Evolutionary conservation across 1,140 invertebrate species (phyloP).

Genomic region (Papilio machaon): DNA sequence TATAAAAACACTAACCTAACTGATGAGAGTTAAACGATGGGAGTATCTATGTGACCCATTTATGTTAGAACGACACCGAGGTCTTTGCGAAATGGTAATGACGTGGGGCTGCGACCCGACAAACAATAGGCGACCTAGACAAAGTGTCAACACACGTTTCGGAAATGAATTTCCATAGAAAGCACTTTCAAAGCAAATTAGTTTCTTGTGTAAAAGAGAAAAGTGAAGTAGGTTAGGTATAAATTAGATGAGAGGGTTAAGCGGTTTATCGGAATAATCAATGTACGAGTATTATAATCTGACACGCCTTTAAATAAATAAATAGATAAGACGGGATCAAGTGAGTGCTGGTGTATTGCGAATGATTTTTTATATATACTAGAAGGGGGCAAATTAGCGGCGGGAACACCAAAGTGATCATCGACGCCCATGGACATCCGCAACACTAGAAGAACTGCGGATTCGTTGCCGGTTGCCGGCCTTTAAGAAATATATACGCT

Average conservation of each 20-base stretch:
- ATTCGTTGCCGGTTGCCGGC: no score
- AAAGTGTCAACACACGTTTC: constrained; percentile 52
- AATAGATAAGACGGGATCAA: constrained; percentile 48
- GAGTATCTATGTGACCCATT: background rate
- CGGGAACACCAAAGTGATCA: no score
- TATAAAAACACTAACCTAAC: background rate
- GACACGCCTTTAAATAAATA: constrained; percentile 45
- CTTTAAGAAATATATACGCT: no score
- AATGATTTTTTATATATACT: constrained; percentile 24
- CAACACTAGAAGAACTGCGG: no score
- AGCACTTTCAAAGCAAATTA: constrained; percentile 58
- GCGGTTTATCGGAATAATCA: constrained; percentile 59
- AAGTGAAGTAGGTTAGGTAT: constrained; percentile 51
- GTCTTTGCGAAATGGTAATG: constrained; percentile 39
- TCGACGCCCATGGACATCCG: no score
- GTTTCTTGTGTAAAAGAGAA: constrained; percentile 53
- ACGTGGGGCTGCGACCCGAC: constrained; percentile 44
- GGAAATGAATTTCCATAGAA: constrained; percentile 55
- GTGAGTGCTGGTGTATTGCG: constrained; percentile 49
- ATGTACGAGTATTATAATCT: constrained; percentile 62
- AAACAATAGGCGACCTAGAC: constrained; percentile 51
- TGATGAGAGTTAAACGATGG: constrained; percentile 16
- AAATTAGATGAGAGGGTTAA: constrained; percentile 59
- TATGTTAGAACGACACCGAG: background rate
- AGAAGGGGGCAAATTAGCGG: no score